A percentile compares a stretch with the other conserved stretches of the same genome.
phyloP scores from a whole-genome alignment of 1,140 invertebrate species.

The Polypedilum vanderplanki region DNA sequence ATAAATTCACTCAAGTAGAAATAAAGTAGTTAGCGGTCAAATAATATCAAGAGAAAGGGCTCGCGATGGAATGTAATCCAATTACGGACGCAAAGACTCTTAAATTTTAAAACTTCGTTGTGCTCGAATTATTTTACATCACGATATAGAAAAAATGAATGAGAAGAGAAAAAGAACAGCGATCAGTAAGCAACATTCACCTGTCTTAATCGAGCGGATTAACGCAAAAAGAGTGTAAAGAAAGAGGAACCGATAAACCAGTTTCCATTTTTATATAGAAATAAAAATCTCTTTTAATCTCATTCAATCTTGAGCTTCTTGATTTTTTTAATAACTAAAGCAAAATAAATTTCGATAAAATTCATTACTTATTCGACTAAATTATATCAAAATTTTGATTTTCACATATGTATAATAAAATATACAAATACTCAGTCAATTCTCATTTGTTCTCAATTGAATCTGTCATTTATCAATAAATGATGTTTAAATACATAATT shows the following conservation, averaged over 20 bases:
- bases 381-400: background rate
- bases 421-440: background rate
- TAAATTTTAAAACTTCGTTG: background rate
- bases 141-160: background rate
- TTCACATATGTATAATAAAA: too few relatives aligned
- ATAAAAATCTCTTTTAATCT: background rate
- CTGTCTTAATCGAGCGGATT: background rate
- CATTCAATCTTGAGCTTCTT: background rate
- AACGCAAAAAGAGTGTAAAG: background rate
- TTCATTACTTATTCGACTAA: background rate
- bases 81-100: constrained; percentile 10
- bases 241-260: background rate
- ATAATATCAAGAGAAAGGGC: background rate
- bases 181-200: background rate
- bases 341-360: background rate
- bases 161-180: too few relatives aligned
- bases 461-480: too few relatives aligned
- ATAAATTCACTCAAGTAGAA: constrained; percentile 1
- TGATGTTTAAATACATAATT: too few relatives aligned
- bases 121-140: background rate
- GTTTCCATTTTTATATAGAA: background rate
- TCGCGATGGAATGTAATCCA: constrained; percentile 16
- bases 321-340: background rate
- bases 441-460: too few relatives aligned
- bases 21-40: constrained; percentile 18